These are phyloP conservation scores for Heliothis subflexa DNA, from an alignment of 1,140 invertebrate genomes.

Conservation along the genomic window DNA sequence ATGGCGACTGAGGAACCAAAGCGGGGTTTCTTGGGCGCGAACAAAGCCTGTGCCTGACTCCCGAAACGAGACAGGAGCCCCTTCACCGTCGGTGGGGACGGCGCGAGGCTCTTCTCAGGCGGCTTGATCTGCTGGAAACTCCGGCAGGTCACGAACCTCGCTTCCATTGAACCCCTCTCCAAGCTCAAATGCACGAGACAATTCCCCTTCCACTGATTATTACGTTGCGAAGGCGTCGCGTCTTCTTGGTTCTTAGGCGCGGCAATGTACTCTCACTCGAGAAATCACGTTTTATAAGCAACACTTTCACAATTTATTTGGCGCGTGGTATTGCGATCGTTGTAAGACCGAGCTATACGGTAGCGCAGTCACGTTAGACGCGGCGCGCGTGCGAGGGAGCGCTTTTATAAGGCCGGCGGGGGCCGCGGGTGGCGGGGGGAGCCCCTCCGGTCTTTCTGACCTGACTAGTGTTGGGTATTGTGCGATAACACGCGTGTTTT, in stretches of 20 bases:
- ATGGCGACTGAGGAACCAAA: conserved; percentile 89
- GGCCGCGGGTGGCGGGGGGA: conserved; percentile 53
- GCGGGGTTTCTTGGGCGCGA: conserved; percentile 84
- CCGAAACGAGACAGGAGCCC: conserved; percentile 85
- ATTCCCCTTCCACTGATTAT: conserved; percentile 68
- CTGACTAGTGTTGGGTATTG: conserved; percentile 64
- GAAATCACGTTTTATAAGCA: conserved; percentile 72
- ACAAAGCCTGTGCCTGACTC: conserved; percentile 85
- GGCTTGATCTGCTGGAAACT: conserved; percentile 85
- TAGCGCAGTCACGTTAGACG: conserved; percentile 73
- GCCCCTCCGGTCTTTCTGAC: conserved; percentile 60
- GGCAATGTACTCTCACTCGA: conserved; percentile 78
- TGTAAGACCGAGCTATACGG: conserved; percentile 65
- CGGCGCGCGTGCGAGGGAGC: conserved; percentile 72
- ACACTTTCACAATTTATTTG: conserved; percentile 82
- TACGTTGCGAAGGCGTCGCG: conserved; percentile 45
- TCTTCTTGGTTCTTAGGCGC: conserved; percentile 49
- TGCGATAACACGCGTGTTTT: conserved; percentile 47
- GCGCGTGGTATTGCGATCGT: conserved; percentile 70
- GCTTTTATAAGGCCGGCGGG: conserved; percentile 68
- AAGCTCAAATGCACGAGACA: conserved; percentile 68
- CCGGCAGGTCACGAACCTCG: conserved; percentile 86
- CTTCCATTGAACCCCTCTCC: conserved; percentile 85
- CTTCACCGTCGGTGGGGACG: conserved; percentile 81
- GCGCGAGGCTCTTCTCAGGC: conserved; percentile 83